Percentiles rank a stretch among this genome's conserved stretches.
Conservation (phyloP, 2,797 vertebrate species). For the Eulemur albifrons region DNA sequence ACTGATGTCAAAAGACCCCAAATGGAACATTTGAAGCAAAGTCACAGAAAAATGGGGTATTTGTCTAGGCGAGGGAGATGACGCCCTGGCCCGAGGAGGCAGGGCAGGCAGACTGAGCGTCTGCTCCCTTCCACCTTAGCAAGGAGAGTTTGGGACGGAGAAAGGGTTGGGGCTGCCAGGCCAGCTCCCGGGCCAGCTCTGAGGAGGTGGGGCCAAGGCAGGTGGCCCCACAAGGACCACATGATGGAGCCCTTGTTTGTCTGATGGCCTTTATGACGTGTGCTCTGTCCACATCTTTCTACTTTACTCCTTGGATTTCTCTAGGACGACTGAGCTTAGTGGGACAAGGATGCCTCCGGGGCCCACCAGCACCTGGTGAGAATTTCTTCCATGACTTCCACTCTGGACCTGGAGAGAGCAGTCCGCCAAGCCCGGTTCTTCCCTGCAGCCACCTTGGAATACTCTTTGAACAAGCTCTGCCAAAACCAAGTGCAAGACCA, state of each 20-base stretch:
- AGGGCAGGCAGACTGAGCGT: not conserved
- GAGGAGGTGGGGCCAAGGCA: not conserved
- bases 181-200: not conserved
- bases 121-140: not conserved
- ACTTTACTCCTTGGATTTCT: not conserved
- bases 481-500: not conserved
- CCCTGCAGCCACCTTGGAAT: not conserved
- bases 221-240: not conserved
- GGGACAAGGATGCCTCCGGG: rapidly evolving
- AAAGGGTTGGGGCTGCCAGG: not conserved
- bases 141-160: not conserved
- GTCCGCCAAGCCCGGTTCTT: not conserved
- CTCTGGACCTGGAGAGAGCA: not conserved
- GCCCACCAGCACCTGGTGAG: not conserved
- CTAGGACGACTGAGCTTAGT: constrained; percentile 65
- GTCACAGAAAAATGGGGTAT: not conserved
- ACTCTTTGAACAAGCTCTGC: not conserved
- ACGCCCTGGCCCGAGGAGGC: not conserved
- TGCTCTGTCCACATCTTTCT: not conserved
- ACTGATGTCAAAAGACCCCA: not conserved
- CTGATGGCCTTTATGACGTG: not conserved
- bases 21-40: not conserved
- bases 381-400: not conserved
- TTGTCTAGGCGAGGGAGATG: not conserved
- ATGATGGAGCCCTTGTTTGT: not conserved